Conservation (phyloP, 2,113 vertebrate species). For the Nibea coibor region DNA sequence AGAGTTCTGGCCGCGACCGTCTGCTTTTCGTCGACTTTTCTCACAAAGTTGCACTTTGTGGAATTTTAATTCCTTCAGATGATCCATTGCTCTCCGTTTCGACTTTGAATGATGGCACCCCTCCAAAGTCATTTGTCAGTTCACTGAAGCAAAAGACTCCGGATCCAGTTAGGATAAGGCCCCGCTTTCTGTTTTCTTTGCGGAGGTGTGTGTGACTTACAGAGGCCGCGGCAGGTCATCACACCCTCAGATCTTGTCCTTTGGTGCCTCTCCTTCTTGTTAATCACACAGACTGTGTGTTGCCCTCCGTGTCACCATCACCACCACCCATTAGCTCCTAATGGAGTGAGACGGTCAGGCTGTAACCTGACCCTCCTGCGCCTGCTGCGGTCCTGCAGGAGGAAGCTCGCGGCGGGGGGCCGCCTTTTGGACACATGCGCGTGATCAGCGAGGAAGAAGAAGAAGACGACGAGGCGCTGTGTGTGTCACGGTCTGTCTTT, state of each 20-base stretch:
- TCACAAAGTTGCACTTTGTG: conserved; percentile 52
- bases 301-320: conserved; percentile 55
- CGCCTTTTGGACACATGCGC: neutral
- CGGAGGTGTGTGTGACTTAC: conserved; percentile 37
- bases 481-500: conserved; percentile 7
- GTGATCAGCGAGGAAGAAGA: conserved; percentile 4
- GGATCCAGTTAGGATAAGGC: conserved; percentile 58
- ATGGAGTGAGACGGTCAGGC: conserved; percentile 64
- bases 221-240: conserved; percentile 23
- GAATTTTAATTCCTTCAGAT: conserved; percentile 66
- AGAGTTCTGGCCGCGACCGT: conserved; percentile 24
- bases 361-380: conserved; percentile 52
- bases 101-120: conserved; percentile 75
- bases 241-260: conserved; percentile 43
- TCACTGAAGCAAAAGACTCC: conserved; percentile 66
- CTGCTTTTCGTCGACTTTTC: conserved; percentile 64
- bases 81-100: conserved; percentile 56
- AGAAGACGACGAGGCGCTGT: neutral
- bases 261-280: conserved; percentile 20
- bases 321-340: conserved; percentile 68
- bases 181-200: conserved; percentile 36
- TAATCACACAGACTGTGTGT: conserved; percentile 30
- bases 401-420: neutral
- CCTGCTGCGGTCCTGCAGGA: conserved; percentile 46
- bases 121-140: conserved; percentile 80